These are phyloP conservation scores for Crenuchus spilurus DNA, from an alignment of 2,797 vertebrate species.

Conservation along the genomic window DNA sequence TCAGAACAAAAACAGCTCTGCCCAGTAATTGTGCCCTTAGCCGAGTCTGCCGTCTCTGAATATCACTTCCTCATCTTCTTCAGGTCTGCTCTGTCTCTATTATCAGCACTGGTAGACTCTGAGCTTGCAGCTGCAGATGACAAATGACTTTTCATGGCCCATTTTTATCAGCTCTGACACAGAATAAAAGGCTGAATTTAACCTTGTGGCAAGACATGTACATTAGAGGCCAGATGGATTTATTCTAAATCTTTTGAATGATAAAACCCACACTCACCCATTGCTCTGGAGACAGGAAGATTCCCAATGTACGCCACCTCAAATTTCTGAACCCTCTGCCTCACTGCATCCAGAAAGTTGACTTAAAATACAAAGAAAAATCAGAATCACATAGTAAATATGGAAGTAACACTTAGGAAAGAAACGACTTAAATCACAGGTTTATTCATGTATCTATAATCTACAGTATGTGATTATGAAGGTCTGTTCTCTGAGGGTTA, in stretches of 20 bases:
- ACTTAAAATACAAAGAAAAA: conserved; percentile 69
- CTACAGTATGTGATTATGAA: not conserved
- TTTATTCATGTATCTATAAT: not conserved
- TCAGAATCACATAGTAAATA: not conserved
- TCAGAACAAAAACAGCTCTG: not conserved
- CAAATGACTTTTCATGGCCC: not conserved
- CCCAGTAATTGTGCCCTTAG: not conserved
- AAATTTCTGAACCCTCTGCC: conserved; percentile 87
- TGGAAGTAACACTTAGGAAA: not conserved
- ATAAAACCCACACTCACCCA: conserved; percentile 76
- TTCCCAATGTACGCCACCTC: conserved; percentile 89
- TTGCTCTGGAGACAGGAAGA: conserved; percentile 87
- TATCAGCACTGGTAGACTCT: not conserved
- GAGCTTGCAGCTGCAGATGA: not conserved
- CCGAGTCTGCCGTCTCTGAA: not conserved
- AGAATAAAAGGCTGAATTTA: not conserved
- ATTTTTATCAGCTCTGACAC: not conserved
- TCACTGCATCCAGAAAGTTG: conserved; percentile 85
- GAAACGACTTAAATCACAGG: not conserved
- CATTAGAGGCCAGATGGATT: not conserved
- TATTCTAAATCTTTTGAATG: not conserved
- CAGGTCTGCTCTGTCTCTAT: not conserved
- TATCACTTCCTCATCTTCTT: not conserved
- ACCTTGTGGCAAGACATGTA: not conserved
- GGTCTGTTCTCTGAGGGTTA: no score